Percentiles rank a stretch among this genome's conserved stretches.
These are phyloP conservation scores for Pica pica DNA, from an alignment of 2,113 vertebrate genomes.

Conservation along the genomic window DNA sequence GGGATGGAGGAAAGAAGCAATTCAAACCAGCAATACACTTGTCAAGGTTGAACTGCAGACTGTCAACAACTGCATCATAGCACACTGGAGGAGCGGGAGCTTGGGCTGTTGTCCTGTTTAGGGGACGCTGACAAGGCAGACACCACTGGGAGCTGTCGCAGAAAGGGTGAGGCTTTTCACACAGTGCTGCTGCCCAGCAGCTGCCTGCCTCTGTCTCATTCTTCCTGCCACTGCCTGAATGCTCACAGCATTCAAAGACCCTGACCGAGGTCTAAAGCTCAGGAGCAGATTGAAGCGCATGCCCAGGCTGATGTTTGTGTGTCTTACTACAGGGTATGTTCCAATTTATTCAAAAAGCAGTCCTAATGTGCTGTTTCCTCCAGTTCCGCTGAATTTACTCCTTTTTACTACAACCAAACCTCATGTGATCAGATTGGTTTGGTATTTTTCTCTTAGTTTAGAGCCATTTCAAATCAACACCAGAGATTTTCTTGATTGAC, in stretches of 20 bases:
- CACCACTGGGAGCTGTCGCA: background rate
- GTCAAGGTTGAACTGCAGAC: background rate
- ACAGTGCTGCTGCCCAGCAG: background rate
- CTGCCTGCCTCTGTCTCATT: fast-evolving
- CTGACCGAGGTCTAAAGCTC: background rate
- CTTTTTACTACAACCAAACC: background rate
- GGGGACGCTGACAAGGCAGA: no score
- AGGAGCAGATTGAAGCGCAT: background rate
- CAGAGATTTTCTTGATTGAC: background rate
- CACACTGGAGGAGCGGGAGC: fast-evolving
- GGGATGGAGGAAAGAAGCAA: background rate
- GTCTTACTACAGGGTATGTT: background rate
- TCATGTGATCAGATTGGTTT: background rate
- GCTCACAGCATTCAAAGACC: background rate
- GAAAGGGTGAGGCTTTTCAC: fast-evolving
- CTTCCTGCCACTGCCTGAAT: background rate
- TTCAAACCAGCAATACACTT: background rate
- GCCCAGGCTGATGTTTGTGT: background rate
- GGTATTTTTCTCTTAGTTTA: background rate
- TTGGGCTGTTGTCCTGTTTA: background rate
- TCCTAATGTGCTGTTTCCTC: background rate
- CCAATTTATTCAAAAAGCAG: background rate
- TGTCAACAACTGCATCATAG: background rate
- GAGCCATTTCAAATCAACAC: background rate
- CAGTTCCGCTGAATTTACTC: background rate